A percentile compares a stretch with the other conserved stretches of the same genome.
These are phyloP conservation scores for Anas georgica DNA, from an alignment of 2,797 vertebrate species.

Conservation along the genomic window DNA sequence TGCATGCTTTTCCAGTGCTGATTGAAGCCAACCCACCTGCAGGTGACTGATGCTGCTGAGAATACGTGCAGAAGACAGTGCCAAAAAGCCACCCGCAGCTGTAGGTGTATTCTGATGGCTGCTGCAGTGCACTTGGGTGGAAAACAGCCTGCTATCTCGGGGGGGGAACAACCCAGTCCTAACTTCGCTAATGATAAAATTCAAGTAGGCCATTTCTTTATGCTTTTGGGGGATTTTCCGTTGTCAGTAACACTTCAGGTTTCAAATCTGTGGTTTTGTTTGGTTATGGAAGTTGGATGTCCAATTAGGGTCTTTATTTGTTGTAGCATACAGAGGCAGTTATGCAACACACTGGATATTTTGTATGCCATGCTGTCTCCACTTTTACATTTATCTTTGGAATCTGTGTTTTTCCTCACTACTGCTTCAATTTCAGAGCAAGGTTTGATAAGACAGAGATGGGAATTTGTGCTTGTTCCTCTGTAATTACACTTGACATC, in stretches of 20 bases:
- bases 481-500: slow-evolving; percentile 56
- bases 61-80: neutral
- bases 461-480: slow-evolving; percentile 43
- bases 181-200: neutral
- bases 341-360: neutral
- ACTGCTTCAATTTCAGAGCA: slow-evolving; percentile 25
- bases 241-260: neutral
- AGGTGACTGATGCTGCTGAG: neutral
- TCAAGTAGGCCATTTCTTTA: neutral
- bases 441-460: slow-evolving; percentile 30
- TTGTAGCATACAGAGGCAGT: neutral
- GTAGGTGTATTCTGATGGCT: too few relatives aligned
- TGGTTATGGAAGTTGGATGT: neutral
- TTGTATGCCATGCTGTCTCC: neutral
- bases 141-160: neutral
- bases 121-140: neutral
- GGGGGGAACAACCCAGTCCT: neutral
- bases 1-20: neutral
- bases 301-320: neutral
- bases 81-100: neutral
- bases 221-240: neutral
- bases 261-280: neutral
- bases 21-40: neutral
- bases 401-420: slow-evolving; percentile 16
- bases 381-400: neutral